These are phyloP conservation scores for Paralichthys olivaceus DNA, from an alignment of 2,113 vertebrate species.

Conservation along the genomic window DNA sequence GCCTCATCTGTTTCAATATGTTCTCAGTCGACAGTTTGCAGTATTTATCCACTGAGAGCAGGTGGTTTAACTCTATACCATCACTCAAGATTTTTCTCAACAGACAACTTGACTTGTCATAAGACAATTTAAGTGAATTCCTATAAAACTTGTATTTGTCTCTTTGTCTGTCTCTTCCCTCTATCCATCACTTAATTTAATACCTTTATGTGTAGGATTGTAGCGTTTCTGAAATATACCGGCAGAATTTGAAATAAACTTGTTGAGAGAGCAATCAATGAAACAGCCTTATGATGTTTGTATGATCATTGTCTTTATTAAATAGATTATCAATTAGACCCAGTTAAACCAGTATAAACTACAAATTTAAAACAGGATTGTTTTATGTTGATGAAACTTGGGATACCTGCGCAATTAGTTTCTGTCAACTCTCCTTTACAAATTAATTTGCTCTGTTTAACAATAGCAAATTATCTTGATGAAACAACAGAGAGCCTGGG, in stretches of 20 bases:
- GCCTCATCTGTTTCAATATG: conserved; percentile 42
- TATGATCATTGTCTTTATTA: too few species aligned
- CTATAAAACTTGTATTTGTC: background rate
- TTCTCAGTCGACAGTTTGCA: background rate
- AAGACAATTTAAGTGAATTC: background rate
- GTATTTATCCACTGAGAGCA: background rate
- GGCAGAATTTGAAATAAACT: too few species aligned
- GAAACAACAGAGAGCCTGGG: background rate
- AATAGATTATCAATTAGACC: too few species aligned
- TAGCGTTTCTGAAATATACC: too few species aligned
- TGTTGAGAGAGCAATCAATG: too few species aligned
- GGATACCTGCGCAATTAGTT: too few species aligned
- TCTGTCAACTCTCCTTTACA: background rate
- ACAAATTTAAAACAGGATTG: too few species aligned
- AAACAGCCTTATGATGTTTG: too few species aligned
- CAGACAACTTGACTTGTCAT: background rate
- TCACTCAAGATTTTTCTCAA: background rate
- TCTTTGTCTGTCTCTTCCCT: background rate
- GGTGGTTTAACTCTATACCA: background rate
- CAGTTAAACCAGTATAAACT: too few species aligned
- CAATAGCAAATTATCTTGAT: background rate
- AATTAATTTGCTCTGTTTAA: background rate
- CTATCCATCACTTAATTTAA: background rate
- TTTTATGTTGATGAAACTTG: background rate
- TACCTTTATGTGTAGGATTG: background rate